A percentile compares a stretch with the other conserved stretches of the same genome.
Evolutionary conservation across 2,797 vertebrate genomes (phyloP).

Genomic region (Oreochromis mossambicus): DNA sequence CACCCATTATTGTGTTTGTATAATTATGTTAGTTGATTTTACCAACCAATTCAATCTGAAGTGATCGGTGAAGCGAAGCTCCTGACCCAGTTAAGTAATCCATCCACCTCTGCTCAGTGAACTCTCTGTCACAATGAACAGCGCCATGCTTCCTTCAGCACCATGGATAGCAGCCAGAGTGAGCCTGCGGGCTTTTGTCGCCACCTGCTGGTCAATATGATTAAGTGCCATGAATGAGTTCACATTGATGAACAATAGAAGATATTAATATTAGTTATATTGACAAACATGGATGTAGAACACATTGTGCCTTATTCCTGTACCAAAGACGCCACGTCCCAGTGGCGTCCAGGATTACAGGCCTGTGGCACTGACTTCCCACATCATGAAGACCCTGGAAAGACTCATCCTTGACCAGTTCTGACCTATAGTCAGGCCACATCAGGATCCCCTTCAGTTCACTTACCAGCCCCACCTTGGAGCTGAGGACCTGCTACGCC

Average conservation of each 20-base stretch:
- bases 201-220: background rate
- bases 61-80: background rate
- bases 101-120: background rate
- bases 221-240: background rate
- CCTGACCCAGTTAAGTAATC: background rate
- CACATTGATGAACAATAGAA: background rate
- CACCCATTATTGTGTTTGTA: background rate
- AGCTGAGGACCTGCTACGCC: background rate
- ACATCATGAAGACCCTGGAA: background rate
- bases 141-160: conserved; percentile 26
- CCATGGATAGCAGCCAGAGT: conserved; percentile 43
- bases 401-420: background rate
- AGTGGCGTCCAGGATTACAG: background rate
- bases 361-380: background rate
- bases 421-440: background rate
- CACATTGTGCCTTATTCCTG: background rate
- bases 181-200: background rate
- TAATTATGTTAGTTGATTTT: background rate
- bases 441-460: background rate
- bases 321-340: background rate
- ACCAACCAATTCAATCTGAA: background rate
- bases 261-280: background rate
- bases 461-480: background rate
- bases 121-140: background rate
- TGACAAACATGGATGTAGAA: background rate